Base-by-base conservation (phyloP, 2,888 invertebrate genomes). In the Listrodromus nycthemerus region DNA sequence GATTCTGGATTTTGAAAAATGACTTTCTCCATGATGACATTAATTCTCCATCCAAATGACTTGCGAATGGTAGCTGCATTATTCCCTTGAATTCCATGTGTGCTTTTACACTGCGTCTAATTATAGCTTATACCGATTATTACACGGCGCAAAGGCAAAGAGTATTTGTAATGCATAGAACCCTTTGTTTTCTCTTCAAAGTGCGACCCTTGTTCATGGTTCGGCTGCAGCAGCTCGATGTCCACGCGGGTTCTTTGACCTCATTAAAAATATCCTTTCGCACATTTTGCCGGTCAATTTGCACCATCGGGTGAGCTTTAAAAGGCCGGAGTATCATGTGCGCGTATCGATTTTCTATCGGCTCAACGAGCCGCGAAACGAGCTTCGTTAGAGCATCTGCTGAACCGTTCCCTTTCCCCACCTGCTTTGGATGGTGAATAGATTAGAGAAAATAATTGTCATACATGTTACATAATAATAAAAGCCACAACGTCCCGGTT, bases 361-460 rank as follows among this genome's bases (percentile, higher is more conserved):
- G 84, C 69, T 65, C 84, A 84, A 75, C 84, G 84, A 81, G 78
- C 80, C 78, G 84, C 77, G 78, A 84, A 81, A 84, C 84, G 81
- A 81, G 81, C 81, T 70, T 78, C 81, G 81, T 78, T 78, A 70
- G 73, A 84, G 81, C 78, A 79, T 74, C 82, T 69, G 73, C 24
- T 58, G 19, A 19, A n/a, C 19, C 21, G 10, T 48, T 16, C 67
- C 16, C 48, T 13, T 13, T 6, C 16, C 67, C 61, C 71, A 45
- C 65, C 50, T 24, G 27, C n/a, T 73, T 45, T 45, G 19, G 37
- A 61, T 69, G 70, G 78, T 84, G 78, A 79, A 66, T 84, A 78
- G 70, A 70, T 70, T 75, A 81, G 70, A 75, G 45, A 63, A 73
- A 48, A 65, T 81, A 69, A 78, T 76, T 41, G n/a, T 55, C 55